Evolutionary conservation across 2,797 vertebrate genomes (phyloP).

Genomic region (Tamandua tetradactyla): DNA sequence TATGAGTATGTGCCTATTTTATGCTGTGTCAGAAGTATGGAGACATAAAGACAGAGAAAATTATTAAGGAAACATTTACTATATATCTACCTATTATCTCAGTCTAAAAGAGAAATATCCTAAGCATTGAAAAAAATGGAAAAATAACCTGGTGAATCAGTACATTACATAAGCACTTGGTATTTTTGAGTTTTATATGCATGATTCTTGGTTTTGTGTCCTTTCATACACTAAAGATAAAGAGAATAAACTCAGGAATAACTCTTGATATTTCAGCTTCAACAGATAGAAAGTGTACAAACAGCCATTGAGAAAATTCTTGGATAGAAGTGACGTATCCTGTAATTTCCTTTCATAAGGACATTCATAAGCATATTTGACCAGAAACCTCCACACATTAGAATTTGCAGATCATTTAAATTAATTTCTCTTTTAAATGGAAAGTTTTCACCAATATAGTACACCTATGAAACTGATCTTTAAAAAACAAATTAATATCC

Average conservation of each 20-base stretch:
- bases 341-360: neutral
- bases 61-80: neutral
- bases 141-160: neutral
- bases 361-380: neutral
- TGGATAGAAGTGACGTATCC: neutral
- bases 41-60: neutral
- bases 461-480: neutral
- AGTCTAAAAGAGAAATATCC: neutral
- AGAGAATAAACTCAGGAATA: neutral
- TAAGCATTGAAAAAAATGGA: neutral
- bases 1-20: accelerated
- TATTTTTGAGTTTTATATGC: neutral
- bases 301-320: neutral
- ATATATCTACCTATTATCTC: neutral
- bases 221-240: neutral
- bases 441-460: neutral
- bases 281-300: neutral
- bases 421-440: neutral
- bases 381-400: neutral
- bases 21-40: neutral
- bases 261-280: neutral
- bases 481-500: neutral
- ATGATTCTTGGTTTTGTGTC: neutral
- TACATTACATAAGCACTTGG: neutral
- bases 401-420: neutral